phyloP scores from a whole-genome alignment of 1,140 invertebrate genomes.

The Nebria ingens region DNA sequence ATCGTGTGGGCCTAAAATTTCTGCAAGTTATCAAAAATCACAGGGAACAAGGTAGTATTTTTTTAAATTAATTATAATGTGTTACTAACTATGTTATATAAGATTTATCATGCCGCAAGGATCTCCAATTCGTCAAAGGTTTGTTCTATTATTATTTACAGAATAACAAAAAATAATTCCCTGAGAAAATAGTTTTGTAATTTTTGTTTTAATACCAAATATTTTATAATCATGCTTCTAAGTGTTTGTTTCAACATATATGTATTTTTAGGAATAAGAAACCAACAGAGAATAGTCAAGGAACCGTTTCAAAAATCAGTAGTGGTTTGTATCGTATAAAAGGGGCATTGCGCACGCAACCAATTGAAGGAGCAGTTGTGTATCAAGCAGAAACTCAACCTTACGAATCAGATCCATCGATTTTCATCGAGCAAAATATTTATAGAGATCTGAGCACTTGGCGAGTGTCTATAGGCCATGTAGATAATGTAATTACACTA shows the following conservation, averaged over 20 bases:
- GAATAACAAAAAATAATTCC: no score
- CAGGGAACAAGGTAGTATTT: neutral
- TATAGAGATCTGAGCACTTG: slow-evolving; percentile 56
- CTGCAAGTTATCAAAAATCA: slow-evolving; percentile 17
- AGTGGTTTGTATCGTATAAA: slow-evolving; percentile 36
- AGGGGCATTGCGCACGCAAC: slow-evolving; percentile 33
- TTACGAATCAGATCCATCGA: slow-evolving; percentile 19
- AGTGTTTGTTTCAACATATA: neutral
- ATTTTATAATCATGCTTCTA: no score
- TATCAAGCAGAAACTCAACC: slow-evolving; percentile 24
- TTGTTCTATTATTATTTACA: no score
- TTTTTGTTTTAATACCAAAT: no score
- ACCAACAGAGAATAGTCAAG: slow-evolving; percentile 26
- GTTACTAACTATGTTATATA: neutral
- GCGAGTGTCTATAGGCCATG: slow-evolving; percentile 46
- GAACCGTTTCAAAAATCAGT: slow-evolving; percentile 34
- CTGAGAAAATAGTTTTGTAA: no score
- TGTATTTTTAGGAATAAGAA: slow-evolving; percentile 19
- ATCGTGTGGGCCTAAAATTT: slow-evolving; percentile 50
- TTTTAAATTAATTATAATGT: neutral
- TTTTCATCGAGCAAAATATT: slow-evolving; percentile 22
- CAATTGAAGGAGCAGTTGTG: slow-evolving; percentile 35
- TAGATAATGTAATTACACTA: neutral
- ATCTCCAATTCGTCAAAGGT: neutral
- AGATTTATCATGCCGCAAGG: slow-evolving; percentile 2